A percentile compares a stretch with the other conserved stretches of the same genome.
These are phyloP conservation scores for Oreocharis arfaki DNA, from an alignment of 2,113 vertebrate genomes.

Conservation along the genomic window DNA sequence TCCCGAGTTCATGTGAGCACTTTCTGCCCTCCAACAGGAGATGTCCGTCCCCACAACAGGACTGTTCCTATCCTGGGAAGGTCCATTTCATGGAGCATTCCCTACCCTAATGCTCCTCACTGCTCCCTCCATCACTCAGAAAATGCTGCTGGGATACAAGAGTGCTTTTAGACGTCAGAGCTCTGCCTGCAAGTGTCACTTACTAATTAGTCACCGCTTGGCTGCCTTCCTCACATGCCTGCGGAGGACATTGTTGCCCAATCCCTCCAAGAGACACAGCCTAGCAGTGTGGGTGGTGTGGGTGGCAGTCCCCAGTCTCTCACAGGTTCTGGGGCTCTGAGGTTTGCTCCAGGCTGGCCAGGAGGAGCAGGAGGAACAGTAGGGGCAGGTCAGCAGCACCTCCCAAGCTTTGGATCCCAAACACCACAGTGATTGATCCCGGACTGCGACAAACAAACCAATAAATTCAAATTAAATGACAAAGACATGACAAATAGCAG, in stretches of 20 bases:
- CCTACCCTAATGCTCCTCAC: background rate
- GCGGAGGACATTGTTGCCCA: background rate
- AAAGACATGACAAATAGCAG: background rate
- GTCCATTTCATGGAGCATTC: background rate
- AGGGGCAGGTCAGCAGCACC: background rate
- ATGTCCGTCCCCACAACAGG: background rate
- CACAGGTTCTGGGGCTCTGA: too few relatives aligned
- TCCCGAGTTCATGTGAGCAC: fast-evolving
- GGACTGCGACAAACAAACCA: background rate
- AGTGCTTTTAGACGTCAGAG: background rate
- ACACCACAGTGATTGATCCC: fast-evolving
- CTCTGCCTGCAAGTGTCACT: background rate
- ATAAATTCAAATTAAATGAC: background rate
- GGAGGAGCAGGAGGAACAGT: background rate
- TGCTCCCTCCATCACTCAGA: background rate
- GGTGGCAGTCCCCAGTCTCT: background rate
- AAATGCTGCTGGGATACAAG: background rate
- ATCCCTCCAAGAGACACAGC: background rate
- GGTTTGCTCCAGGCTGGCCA: background rate
- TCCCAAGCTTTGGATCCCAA: fast-evolving
- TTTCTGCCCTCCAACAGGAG: background rate
- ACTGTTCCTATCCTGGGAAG: background rate
- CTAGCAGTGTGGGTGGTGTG: background rate
- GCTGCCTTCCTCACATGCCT: background rate
- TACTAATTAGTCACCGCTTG: background rate